Base-by-base conservation (phyloP, 2,113 vertebrate species). In the Myotis yumanensis region DNA sequence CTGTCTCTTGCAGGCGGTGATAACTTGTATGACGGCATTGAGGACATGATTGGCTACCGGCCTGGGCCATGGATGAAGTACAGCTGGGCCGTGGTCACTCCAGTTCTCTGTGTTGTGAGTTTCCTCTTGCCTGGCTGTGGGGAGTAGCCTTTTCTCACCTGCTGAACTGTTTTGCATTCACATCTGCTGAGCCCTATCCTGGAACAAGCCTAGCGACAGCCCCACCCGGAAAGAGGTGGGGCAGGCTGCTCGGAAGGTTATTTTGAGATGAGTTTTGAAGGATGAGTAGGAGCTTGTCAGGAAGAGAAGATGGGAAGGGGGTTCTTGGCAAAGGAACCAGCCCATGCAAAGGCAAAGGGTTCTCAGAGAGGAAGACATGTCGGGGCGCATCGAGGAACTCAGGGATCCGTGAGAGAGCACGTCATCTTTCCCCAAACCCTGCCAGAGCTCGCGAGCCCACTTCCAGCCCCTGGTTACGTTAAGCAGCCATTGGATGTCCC, bases 31-130 rank as follows among this genome's bases (percentile, higher is more conserved):
- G 99, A 99, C 93, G 99, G 98, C 96, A 98, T 99, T 96, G 99
- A 99, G 97, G 99, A 99, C 96, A 99, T 99, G 99, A 99, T 99
- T 94, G 99, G 99, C 98, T 99, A 99, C 98, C 99, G 99, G 98
- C 99, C 99, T 88, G 99, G 99, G 97, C 97, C 98, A 30, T 99
- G 99, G 99, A 99, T 99, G 99, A 99, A 99, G 97, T 99, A 99
- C 99, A 99, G 99, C 99, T 99, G 99, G 99, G 98, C 98, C 97
- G 90, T 99, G 90, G 98, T 99, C 98, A 99, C 99, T 77, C 99
- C 99, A 59, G 97, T 99, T 97, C 99, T 99, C 81, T 99, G 99
- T 23, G 97, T 99, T 98, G 99, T 99, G 96, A 98, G 99, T 98
- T 25, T 59, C 3, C 0, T n/a, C 28, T 14, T 4, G 2, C 11